These are phyloP conservation scores for Mixornis gularis DNA, from an alignment of 2,113 vertebrate species.

Conservation along the genomic window DNA sequence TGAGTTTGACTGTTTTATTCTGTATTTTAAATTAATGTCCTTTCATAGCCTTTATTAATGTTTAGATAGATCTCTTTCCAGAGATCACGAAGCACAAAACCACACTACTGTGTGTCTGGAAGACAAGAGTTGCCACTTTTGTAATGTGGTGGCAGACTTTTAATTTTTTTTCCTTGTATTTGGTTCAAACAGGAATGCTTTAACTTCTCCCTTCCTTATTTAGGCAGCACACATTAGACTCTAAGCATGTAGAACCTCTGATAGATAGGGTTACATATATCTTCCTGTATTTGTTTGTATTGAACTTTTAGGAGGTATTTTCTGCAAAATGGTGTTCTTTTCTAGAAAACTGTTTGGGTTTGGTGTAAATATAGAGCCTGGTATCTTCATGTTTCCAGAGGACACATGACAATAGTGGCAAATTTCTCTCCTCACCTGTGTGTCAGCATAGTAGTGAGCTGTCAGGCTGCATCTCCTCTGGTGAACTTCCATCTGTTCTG, in stretches of 20 bases:
- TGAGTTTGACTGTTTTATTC: background rate
- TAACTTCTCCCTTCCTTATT: background rate
- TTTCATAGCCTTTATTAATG: background rate
- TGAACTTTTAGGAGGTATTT: background rate
- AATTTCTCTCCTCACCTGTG: background rate
- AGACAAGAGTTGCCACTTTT: background rate
- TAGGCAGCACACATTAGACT: background rate
- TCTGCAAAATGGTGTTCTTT: background rate
- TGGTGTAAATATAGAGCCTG: background rate
- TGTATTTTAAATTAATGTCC: background rate
- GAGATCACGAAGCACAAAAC: background rate
- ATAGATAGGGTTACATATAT: fast-evolving
- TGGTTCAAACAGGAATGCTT: background rate
- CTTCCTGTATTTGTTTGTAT: background rate
- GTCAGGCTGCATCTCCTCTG: fast-evolving
- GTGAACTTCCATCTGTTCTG: background rate
- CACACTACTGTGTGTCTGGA: background rate
- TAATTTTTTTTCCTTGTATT: background rate
- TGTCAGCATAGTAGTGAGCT: background rate
- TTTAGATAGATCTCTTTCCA: background rate
- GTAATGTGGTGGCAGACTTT: background rate
- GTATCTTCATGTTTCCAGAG: background rate
- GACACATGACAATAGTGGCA: fast-evolving
- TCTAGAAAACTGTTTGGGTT: background rate
- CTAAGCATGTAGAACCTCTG: background rate